Percentiles rank a stretch among this genome's conserved stretches.
These are phyloP conservation scores for Diarsia rubi DNA, from an alignment of 2,888 invertebrate species.

Conservation along the genomic window DNA sequence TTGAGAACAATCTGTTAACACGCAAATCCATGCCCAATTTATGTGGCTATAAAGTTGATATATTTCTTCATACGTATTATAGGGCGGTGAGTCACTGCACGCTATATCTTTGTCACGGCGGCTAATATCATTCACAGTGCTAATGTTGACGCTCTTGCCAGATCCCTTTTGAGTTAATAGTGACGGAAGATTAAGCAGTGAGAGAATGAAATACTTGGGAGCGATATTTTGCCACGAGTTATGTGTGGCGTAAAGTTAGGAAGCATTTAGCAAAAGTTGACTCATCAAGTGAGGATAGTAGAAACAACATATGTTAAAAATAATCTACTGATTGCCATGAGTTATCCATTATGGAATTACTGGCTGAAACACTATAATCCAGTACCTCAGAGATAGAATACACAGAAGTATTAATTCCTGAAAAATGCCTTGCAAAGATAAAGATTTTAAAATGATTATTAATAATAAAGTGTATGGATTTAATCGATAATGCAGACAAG, in stretches of 20 bases:
- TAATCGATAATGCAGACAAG: not conserved
- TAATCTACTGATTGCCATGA: not conserved
- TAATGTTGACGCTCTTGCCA: slow-evolving; percentile 45
- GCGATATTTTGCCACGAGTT: slow-evolving; percentile 19
- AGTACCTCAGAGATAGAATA: no score
- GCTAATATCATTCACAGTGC: slow-evolving; percentile 42
- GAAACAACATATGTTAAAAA: no score
- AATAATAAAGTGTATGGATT: not conserved
- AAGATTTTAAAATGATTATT: not conserved
- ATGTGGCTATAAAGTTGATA: slow-evolving; percentile 33
- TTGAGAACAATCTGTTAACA: slow-evolving; percentile 32
- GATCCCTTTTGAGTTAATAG: slow-evolving; percentile 46
- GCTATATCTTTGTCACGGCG: slow-evolving; percentile 42
- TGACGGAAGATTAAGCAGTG: slow-evolving; percentile 33
- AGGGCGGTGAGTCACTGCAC: slow-evolving; percentile 34
- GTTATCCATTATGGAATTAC: no score
- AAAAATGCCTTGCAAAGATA: no score
- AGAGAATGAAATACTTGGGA: slow-evolving; percentile 18
- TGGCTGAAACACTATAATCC: no score
- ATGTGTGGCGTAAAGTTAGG: not conserved
- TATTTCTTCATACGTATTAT: slow-evolving; percentile 24
- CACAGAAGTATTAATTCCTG: no score
- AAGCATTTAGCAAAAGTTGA: not conserved
- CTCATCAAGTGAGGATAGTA: not conserved
- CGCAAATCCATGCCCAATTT: slow-evolving; percentile 43